A percentile compares a stretch with the other conserved stretches of the same genome.
These are phyloP conservation scores for Cheilosia vulpina DNA, from an alignment of 2,888 invertebrate species.

Conservation along the genomic window DNA sequence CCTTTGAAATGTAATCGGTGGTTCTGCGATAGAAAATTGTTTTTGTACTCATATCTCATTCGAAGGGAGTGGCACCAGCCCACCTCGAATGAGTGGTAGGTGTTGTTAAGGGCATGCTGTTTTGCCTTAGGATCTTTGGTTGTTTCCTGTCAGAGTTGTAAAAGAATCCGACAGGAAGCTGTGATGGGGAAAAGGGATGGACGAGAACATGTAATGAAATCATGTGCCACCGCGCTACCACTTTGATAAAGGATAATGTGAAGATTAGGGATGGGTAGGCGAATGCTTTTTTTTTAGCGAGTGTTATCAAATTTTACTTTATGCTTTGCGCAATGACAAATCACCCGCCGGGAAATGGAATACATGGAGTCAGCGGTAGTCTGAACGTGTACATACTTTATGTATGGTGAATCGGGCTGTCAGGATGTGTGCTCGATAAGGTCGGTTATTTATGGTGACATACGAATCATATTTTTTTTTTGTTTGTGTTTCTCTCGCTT, in stretches of 20 bases:
- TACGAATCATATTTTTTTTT: conserved; percentile 49
- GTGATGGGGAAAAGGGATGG: conserved; percentile 10
- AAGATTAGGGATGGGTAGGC: conserved; percentile 60
- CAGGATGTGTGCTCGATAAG: conserved; percentile 74
- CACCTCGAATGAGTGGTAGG: neutral
- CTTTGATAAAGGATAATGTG: conserved; percentile 74
- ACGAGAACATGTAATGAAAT: conserved; percentile 67
- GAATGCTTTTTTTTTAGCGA: conserved; percentile 13
- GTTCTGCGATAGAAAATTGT: conserved; percentile 69
- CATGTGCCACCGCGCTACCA: conserved; percentile 47
- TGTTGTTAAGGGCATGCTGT: conserved; percentile 22
- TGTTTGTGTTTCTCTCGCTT: conserved; percentile 16
- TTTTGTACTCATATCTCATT: conserved; percentile 63
- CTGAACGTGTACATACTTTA: conserved; percentile 51
- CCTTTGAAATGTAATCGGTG: conserved; percentile 70
- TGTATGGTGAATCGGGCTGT: conserved; percentile 65
- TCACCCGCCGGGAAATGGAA: conserved; percentile 69
- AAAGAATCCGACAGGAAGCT: conserved; percentile 41
- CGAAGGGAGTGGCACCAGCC: neutral
- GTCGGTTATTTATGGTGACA: conserved; percentile 72
- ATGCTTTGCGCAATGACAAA: conserved; percentile 74
- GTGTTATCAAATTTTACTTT: conserved; percentile 72
- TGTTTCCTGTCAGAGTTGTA: conserved; percentile 59
- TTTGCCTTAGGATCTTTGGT: conserved; percentile 59
- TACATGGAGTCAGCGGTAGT: conserved; percentile 52